Evolutionary conservation across 1,140 invertebrate species (phyloP), one percentile per base, ranked within the genome.

Genomic region (Aphaenogaster ashmeadi): DNA sequence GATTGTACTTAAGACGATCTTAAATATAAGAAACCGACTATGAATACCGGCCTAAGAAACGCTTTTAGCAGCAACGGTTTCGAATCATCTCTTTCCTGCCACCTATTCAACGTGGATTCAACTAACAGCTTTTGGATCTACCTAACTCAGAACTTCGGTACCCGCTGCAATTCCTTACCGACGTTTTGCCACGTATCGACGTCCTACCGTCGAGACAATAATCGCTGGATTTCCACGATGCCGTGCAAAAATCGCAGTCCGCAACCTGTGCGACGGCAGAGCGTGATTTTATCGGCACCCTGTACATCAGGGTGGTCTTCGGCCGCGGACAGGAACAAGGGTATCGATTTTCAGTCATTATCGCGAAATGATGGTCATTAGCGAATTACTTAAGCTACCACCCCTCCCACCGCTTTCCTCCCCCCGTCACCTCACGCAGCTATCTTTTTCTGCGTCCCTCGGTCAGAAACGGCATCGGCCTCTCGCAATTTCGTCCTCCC

Each of bases 311-410:
- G 21, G 11, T 41, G 36, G n/a, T 15, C 33, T 18, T 41, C 27
- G 18, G 13, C 41, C 21, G 13, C 8, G 36, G 21, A n/a, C n/a
- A 38, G 33, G 11, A 36, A 41, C 13, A 9, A 21, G 38, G 67
- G 27, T 52, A 84, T 84, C 47, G 44, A 67, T 71, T 72, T 50
- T 38, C 64, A 9, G 7, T 69, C 38, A 60, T 88, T 60, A 85
- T 72, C 64, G 56, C 18, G 2, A 47, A 58, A 84, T 52, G 36
- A 85, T 7, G 27, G 18, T 52, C 11, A n/a, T 71, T 54, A 88
- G 62, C 56, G 54, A 79, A 88, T 88, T 86, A 64, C 33, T 38
- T 38, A 11, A 50, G 11, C 38, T 13, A 21, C 41, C 36, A 21
- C 3, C 21, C 0, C 15, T 18, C n/a, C 44, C 9, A 6, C 7